Percentiles rank a stretch among this genome's conserved stretches.
phyloP scores from a whole-genome alignment of 2,797 vertebrate genomes.

The Macropodus opercularis region DNA sequence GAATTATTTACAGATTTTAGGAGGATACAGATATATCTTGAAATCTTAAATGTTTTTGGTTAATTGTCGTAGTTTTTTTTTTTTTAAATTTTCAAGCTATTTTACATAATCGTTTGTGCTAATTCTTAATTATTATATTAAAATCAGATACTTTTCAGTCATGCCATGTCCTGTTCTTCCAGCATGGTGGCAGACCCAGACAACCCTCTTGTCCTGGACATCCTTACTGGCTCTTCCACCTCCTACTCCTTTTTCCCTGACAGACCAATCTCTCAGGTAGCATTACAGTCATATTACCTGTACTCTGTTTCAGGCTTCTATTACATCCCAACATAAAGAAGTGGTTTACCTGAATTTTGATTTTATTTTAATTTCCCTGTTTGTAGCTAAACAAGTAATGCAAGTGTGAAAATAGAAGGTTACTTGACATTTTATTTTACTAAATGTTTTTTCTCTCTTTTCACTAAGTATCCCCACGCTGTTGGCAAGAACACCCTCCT shows the following conservation, averaged over 20 bases:
- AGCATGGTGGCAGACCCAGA: conserved; percentile 99
- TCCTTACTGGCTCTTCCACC: conserved; percentile 96
- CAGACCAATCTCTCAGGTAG: conserved; percentile 94
- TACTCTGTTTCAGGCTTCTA: neutral
- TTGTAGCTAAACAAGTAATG: neutral
- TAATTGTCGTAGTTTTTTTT: neutral
- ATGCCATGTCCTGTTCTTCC: neutral
- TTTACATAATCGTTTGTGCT: too few species aligned
- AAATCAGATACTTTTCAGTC: neutral
- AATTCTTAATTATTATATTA: too few species aligned
- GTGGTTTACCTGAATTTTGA: neutral
- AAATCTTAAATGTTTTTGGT: neutral
- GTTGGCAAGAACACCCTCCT: conserved; percentile 98
- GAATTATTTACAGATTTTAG: neutral
- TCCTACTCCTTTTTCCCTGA: conserved; percentile 98
- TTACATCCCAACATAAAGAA: neutral
- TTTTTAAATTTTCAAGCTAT: too few species aligned
- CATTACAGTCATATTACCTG: neutral
- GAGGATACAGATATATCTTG: neutral
- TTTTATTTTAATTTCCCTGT: neutral
- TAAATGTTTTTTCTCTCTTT: neutral
- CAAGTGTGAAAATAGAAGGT: too few species aligned
- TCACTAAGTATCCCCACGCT: conserved; percentile 91
- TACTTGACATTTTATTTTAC: neutral
- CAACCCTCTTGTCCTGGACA: conserved; percentile 95